A percentile compares a stretch with the other conserved stretches of the same genome.
These are phyloP conservation scores for Eclectus roratus DNA, from an alignment of 2,113 vertebrate genomes.

Conservation along the genomic window DNA sequence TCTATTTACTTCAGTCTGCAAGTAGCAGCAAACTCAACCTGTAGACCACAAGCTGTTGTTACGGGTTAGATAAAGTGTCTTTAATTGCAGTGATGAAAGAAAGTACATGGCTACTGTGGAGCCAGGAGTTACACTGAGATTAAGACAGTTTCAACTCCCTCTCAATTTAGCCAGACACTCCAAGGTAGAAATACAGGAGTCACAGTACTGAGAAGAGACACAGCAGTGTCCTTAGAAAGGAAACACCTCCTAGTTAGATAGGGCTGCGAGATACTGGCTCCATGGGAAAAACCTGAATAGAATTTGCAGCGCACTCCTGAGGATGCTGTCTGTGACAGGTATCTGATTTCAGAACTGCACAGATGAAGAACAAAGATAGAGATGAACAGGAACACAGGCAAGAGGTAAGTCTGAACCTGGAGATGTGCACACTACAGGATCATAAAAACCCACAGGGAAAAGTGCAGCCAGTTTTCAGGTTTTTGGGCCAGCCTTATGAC, in stretches of 20 bases:
- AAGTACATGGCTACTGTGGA: not conserved
- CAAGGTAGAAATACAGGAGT: not conserved
- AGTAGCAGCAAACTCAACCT: not conserved
- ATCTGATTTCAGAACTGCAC: not conserved
- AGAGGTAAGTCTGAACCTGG: not conserved
- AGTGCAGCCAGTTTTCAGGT: not conserved
- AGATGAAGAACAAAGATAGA: conserved; percentile 5
- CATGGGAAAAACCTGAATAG: not conserved
- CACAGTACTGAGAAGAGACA: not conserved
- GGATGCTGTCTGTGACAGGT: not conserved
- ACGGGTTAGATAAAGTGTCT: not conserved
- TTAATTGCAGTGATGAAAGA: not conserved
- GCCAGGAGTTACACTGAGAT: not conserved
- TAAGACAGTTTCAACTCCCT: not conserved
- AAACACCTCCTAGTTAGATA: not conserved
- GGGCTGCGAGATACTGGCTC: not conserved
- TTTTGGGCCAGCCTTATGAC: not conserved
- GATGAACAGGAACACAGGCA: not conserved
- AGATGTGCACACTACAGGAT: not conserved
- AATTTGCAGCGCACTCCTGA: not conserved
- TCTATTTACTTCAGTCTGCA: not conserved
- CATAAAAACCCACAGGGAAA: not conserved
- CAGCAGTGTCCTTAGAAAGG: not conserved
- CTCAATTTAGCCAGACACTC: not conserved
- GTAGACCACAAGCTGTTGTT: not conserved